These are phyloP conservation scores for Matsumyia berberina DNA, from an alignment of 2,888 invertebrate genomes.

Conservation along the genomic window DNA sequence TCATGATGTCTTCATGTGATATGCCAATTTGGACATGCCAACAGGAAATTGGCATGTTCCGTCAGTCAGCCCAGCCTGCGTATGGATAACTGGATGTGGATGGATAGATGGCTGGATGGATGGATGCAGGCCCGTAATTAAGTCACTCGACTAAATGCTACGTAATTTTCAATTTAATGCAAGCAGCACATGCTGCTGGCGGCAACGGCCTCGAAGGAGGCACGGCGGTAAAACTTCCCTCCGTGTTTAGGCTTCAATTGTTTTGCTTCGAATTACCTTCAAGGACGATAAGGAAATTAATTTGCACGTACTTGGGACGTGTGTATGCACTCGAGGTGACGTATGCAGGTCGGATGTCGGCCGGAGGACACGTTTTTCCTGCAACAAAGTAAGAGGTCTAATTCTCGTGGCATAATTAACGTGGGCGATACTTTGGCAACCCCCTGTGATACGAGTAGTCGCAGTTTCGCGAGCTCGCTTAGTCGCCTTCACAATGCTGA, in stretches of 20 bases:
- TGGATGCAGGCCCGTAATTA: constrained; percentile 73
- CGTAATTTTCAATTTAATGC: constrained; percentile 76
- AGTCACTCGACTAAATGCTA: constrained; percentile 76
- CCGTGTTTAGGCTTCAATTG: constrained; percentile 66
- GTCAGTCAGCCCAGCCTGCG: constrained; percentile 62
- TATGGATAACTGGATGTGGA: constrained; percentile 61
- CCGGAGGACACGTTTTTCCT: constrained; percentile 20
- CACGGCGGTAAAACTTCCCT: constrained; percentile 43
- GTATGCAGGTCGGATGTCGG: constrained; percentile 60
- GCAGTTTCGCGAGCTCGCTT: constrained; percentile 7
- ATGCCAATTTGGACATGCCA: constrained; percentile 76
- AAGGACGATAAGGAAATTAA: constrained; percentile 72
- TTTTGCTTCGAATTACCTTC: constrained; percentile 62
- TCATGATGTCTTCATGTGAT: constrained; percentile 75
- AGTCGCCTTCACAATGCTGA: constrained; percentile 54
- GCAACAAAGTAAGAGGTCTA: constrained; percentile 10
- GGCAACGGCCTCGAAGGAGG: constrained; percentile 30
- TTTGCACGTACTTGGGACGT: constrained; percentile 70
- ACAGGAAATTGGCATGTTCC: constrained; percentile 76
- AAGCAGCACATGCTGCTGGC: constrained; percentile 69
- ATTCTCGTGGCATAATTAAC: constrained; percentile 58
- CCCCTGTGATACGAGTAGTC: constrained; percentile 28
- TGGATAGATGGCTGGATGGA: constrained; percentile 50
- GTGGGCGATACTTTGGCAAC: constrained; percentile 33
- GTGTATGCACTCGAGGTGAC: constrained; percentile 71